A percentile compares a stretch with the other conserved stretches of the same genome.
phyloP scores from a whole-genome alignment of 2,888 invertebrate species.

The Parascotia fuliginaria region DNA sequence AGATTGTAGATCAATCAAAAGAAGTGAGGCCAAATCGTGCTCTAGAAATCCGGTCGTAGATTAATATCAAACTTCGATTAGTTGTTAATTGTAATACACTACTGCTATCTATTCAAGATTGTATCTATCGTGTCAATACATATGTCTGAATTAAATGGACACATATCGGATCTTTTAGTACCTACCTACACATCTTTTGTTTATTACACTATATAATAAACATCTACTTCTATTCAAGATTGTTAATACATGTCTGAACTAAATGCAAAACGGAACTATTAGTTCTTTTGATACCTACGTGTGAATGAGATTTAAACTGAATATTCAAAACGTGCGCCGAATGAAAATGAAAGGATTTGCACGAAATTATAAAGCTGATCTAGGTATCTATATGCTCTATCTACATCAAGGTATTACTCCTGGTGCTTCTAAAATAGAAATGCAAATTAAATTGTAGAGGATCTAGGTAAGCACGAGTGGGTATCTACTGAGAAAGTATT shows the following conservation, averaged over 20 bases:
- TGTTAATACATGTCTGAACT: background rate
- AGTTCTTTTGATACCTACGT: background rate
- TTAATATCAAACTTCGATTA: constrained; percentile 16
- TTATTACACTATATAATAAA: no score
- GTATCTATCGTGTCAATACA: constrained; percentile 7
- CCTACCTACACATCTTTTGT: background rate
- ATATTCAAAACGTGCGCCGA: constrained; percentile 6
- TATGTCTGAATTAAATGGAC: background rate
- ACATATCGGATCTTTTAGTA: background rate
- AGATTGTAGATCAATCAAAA: constrained; percentile 19
- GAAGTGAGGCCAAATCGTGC: constrained; percentile 32
- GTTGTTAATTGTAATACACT: constrained; percentile 22
- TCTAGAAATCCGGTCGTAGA: constrained; percentile 23
- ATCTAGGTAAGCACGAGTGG: no score
- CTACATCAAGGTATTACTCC: background rate
- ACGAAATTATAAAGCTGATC: background rate
- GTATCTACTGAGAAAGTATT: no score
- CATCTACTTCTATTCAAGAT: constrained; percentile 5
- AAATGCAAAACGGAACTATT: background rate
- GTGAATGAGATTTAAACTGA: background rate
- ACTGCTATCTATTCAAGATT: constrained; percentile 7
- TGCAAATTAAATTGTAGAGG: background rate
- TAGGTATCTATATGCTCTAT: background rate
- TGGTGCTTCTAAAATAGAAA: background rate
- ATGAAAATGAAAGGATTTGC: constrained; percentile 10